Conservation (phyloP, 2,888 invertebrate genomes). For the Notodonta dromedarius region DNA sequence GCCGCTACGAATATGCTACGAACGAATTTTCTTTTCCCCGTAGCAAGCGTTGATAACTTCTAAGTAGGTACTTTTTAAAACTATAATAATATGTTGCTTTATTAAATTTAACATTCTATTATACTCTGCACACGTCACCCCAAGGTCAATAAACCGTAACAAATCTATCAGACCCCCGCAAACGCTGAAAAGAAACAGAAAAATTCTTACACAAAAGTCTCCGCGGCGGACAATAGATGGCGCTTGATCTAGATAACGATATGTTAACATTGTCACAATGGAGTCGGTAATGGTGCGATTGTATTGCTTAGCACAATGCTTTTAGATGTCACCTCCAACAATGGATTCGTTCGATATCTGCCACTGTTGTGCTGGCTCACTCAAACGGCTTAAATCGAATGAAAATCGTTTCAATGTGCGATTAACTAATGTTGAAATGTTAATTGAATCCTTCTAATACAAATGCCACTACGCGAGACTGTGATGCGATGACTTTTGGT, state of each 20-base stretch:
- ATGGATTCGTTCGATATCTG: conserved; percentile 75
- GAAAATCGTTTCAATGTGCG: conserved; percentile 53
- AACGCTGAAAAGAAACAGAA: conserved; percentile 58
- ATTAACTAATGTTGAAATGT: conserved; percentile 31
- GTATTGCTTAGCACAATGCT: conserved; percentile 80
- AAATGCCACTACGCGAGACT: neutral
- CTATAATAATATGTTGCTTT: conserved; percentile 1
- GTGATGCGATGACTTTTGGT: neutral
- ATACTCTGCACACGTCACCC: conserved; percentile 15
- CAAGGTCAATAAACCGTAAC: conserved; percentile 48
- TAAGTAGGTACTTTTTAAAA: neutral
- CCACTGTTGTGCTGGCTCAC: conserved; percentile 71
- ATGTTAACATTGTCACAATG: conserved; percentile 83
- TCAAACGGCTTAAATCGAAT: conserved; percentile 62
- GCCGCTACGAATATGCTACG: conserved; percentile 2
- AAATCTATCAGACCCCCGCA: conserved; percentile 53
- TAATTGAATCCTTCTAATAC: conserved; percentile 8
- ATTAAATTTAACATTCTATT: conserved; percentile 31
- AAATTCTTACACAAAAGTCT: conserved; percentile 69
- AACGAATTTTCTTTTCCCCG: neutral
- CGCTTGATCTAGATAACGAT: conserved; percentile 83
- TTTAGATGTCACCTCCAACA: conserved; percentile 79
- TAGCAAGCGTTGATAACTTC: neutral
- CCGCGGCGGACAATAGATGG: conserved; percentile 79
- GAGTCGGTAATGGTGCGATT: conserved; percentile 81